Base-by-base conservation (phyloP, 1,140 invertebrate genomes). In the Meloidogyne floridensis region DNA sequence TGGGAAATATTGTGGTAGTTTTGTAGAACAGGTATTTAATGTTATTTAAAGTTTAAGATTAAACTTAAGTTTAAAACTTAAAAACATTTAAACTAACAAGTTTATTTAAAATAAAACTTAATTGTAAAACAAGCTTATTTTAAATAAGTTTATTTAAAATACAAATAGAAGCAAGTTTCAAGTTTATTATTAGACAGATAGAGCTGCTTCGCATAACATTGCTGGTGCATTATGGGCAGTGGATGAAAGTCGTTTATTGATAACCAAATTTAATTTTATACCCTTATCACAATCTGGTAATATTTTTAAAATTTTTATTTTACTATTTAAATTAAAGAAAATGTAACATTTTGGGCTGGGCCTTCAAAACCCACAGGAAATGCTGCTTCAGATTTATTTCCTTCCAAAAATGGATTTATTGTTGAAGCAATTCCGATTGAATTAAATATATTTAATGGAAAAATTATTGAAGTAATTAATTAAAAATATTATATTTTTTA, bases 311-410 rank as follows among this genome's bases (percentile, higher is more conserved):
- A 18, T 42, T 83, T 54, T 32, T 42, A 74, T n/a, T 76, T 59
- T n/a, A n/a, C 4, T 82, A 82, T 42, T 82, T 13, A 81, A 80
- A 56, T 54, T 86, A 77, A 77, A 89, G 88, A 90, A 76, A 89
- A 89, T 73, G 83, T 90, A 11, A 89, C 88, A 4, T 89, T 89
- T 79, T 89, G 88, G 88, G 78, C 82, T 72, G 88, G 88, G 20
- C 88, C 88, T 11, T 82, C 87, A 20, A 80, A 74, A 13, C 59
- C 72, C 18, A 87, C 87, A 9, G 82, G 82, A 18, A 65, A 65
- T 65, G 83, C 86, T 65, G 69, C 72, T 51, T 70, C 75, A 20
- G 88, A 89, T 79, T 70, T 86, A 18, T 81, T 87, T 74, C 88
- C 88, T 20, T 86, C 81, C 11, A 79, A 81, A 32, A 89, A 89